Evolutionary conservation across 2,113 vertebrate species (phyloP), one percentile per base, ranked within the genome.

Genomic region (Colistium nudipinnis): DNA sequence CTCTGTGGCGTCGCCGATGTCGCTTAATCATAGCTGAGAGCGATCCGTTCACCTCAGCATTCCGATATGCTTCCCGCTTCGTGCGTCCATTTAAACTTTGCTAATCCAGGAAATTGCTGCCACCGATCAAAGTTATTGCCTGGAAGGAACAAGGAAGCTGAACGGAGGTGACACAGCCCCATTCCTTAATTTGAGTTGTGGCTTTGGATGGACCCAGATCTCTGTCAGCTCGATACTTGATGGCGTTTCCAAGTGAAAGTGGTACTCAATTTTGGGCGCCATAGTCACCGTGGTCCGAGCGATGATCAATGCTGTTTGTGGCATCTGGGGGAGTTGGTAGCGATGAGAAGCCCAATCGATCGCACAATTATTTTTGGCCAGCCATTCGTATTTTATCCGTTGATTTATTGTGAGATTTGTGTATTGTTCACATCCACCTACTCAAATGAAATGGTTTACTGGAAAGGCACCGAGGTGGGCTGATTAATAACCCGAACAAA

Each of bases 71-170:
- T 72, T 77, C 70, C 20, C 1, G 22, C 30, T 70, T 49, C 35
- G 35, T 20, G 24, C 6, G 0, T 57, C 74, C 4, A 27, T 75
- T 85, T 60, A 64, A 60, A 87, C 63, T 73, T 67, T 27, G 49
- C 70, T 55, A 76, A 85, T 82, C 73, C 84, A 78, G 84, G 80
- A 88, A 89, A 83, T 56, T 77, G 71, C 62, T 43, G 73, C 55
- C 54, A 66, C 63, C 54, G 51, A 83, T 80, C 82, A 78, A 71
- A 68, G 54, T 72, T 74, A 71, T 80, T 80, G 80, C 78, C 70
- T 80, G 72, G 76, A 84, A 80, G 80, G 82, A 85, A 81, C 60
- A 74, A 81, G 78, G 84, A 88, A 81, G 76, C 63, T 47, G 45
- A 44, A 57, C 31, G 16, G 28, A 56, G 69, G 57, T 63, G 73